Evolutionary conservation across 2,888 invertebrate species (phyloP).

Genomic region (Chelonus formosanus): DNA sequence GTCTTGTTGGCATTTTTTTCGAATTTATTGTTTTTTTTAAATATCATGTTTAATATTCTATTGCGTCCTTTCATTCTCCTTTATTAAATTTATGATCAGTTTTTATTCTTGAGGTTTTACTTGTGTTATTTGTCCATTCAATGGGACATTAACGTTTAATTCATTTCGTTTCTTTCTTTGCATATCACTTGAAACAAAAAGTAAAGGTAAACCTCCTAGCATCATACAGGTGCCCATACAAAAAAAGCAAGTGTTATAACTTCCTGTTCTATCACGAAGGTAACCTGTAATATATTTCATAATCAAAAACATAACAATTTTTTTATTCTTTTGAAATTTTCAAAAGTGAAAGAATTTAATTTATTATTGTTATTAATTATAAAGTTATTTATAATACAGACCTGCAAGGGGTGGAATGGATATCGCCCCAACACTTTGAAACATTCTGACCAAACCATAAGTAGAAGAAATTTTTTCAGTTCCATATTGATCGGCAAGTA

Average conservation of each 20-base stretch:
- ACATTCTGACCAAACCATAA: conserved; percentile 79
- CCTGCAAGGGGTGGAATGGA: conserved; percentile 79
- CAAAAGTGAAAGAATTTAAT: not conserved
- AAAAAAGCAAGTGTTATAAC: conserved; percentile 77
- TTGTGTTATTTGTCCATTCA: conserved; percentile 16
- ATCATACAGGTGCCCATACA: conserved; percentile 83
- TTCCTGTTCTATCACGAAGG: conserved; percentile 75
- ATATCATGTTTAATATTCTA: not conserved
- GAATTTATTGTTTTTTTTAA: no score
- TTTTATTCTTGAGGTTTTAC: conserved; percentile 26
- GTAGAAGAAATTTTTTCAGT: conserved; percentile 79
- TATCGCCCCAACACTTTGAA: conserved; percentile 78
- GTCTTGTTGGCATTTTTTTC: no score
- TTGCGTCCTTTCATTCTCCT: conserved; percentile 8
- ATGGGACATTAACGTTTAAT: conserved; percentile 28
- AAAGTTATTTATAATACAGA: conserved; percentile 46
- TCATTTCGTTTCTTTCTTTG: conserved; percentile 47
- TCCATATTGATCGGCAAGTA: conserved; percentile 78
- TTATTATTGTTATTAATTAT: not conserved
- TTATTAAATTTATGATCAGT: conserved; percentile 29
- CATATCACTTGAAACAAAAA: conserved; percentile 63
- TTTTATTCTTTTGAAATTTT: no score
- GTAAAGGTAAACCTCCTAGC: conserved; percentile 73
- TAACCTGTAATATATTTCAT: conserved; percentile 64
- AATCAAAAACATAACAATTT: not conserved